Conservation (phyloP, 2,797 vertebrate species). For the Rhynchotus rufescens region DNA sequence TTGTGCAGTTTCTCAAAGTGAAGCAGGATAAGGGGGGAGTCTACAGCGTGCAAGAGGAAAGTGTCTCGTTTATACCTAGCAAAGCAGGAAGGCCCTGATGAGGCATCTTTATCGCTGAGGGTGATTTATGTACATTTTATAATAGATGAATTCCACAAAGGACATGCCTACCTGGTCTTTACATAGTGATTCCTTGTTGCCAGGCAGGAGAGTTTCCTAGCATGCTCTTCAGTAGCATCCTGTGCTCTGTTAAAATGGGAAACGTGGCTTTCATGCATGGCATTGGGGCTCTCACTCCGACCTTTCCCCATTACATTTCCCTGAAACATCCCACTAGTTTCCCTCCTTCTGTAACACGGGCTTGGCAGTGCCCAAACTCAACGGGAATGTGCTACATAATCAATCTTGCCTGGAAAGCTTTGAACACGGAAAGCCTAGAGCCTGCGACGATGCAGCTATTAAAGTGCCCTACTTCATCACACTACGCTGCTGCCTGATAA, state of each 20-base stretch:
- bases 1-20: neutral
- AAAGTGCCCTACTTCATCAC: slow-evolving; percentile 5
- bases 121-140: neutral
- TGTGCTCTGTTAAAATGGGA: neutral
- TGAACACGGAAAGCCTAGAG: neutral
- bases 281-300: neutral
- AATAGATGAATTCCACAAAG: neutral
- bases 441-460: slow-evolving; percentile 22
- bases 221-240: neutral
- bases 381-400: neutral
- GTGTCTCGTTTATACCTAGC: neutral
- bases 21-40: neutral
- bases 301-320: neutral
- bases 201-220: neutral
- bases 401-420: slow-evolving; percentile 33
- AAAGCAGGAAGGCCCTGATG: neutral
- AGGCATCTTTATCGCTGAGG: neutral
- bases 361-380: neutral
- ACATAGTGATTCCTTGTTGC: neutral
- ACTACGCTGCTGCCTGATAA: slow-evolving; percentile 7
- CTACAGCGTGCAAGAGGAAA: neutral
- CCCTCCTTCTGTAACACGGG: neutral
- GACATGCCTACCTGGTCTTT: neutral
- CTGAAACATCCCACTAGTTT: slow-evolving; percentile 9
- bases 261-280: neutral